Conservation (phyloP, 1,140 invertebrate species). For the Drosophila serrata region DNA sequence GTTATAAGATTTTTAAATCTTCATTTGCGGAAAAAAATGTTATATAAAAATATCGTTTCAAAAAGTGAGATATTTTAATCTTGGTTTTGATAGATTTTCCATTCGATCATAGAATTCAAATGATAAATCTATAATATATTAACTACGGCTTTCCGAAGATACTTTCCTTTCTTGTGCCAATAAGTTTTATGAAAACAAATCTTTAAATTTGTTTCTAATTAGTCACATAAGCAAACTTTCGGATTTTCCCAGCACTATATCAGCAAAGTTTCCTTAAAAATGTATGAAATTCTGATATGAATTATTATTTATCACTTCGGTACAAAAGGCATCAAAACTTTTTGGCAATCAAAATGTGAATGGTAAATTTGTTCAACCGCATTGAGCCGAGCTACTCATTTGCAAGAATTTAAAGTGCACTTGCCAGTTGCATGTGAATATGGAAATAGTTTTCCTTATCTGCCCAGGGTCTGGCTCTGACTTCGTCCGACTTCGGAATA, state of each 20-base stretch:
- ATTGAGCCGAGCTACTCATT: constrained; percentile 70
- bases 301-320: constrained; percentile 1
- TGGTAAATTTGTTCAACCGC: constrained; percentile 19
- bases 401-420: constrained; percentile 85
- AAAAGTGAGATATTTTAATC: too few species aligned
- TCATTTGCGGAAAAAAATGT: too few species aligned
- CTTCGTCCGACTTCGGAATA: constrained; percentile 39
- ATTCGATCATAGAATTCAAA: too few species aligned
- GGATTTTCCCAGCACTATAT: background rate
- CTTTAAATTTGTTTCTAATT: background rate
- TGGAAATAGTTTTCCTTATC: constrained; percentile 74
- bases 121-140: too few species aligned
- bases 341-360: constrained; percentile 40
- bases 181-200: too few species aligned
- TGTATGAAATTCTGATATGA: background rate
- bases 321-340: constrained; percentile 5
- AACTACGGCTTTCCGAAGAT: too few species aligned
- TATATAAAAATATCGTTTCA: too few species aligned
- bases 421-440: constrained; percentile 71
- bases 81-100: too few species aligned
- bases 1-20: too few species aligned
- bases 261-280: background rate
- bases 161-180: too few species aligned
- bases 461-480: constrained; percentile 24
- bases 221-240: background rate